Evolutionary conservation across 2,797 vertebrate species (phyloP), one percentile per base, ranked within the genome.

Genomic region (Sitta carolinensis): DNA sequence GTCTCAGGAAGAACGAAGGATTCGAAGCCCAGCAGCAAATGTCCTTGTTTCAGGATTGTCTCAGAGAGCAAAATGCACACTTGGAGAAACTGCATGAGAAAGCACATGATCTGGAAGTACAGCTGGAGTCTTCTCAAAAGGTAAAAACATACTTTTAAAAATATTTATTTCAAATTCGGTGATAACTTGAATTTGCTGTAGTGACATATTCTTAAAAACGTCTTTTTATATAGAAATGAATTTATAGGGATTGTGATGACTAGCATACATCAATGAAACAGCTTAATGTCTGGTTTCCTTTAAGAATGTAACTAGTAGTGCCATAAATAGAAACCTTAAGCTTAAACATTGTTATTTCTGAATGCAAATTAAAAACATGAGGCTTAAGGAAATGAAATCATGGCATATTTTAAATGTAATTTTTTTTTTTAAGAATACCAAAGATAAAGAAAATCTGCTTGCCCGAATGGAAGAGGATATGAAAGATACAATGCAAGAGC

Each of bases 341-440:
- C 4, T 50, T 42, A 70, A 81, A 52, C 9, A 16, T 54, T 69
- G 4, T 50, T 59, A 25, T 34, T 66, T 72, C 8, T 63, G 13
- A 84, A 42, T 47, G 20, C 26, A 68, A 19, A 10, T 76, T 34
- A 57, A 70, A 89, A 92, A 30, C 29, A 14, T 13, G 40, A 94
- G 16, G 10, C 22, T 48, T 90, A 72, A 47, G 27, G 66, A 78
- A 91, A n/a, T 68, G 14, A 75, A 85, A 20, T 36, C 7, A 19
- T 59, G 40, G 2, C 9, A 8, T 62, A 11, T 55, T 94, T 96
- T 16, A 29, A 20, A 25, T 95, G 23, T 83, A 43, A 55, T 79
- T 6, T 90, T 96, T 95, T 93, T 95, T 92, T 96, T 96, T 76
- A 82, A 97, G 97, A 85, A 81, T 84, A 77, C 84, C 47, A 94